These are phyloP conservation scores for Lapara coniferarum DNA, from an alignment of 2,888 invertebrate genomes.

Conservation along the genomic window DNA sequence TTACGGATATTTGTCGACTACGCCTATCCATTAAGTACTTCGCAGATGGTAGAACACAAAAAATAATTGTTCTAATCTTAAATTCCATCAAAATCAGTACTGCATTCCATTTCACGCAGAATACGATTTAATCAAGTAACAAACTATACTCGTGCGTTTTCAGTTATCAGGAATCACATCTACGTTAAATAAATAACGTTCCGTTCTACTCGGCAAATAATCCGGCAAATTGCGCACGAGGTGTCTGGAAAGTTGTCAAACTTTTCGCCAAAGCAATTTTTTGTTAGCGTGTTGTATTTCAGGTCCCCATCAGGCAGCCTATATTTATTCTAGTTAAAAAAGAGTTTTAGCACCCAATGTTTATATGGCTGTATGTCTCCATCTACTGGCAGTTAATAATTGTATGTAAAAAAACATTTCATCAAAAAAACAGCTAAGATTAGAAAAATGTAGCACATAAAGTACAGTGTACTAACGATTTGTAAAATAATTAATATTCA, in stretches of 20 bases:
- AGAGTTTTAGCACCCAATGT: no score
- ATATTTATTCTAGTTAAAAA: background rate
- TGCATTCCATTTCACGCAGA: constrained; percentile 1
- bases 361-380: no score
- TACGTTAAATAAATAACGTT: background rate
- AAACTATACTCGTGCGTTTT: constrained; percentile 9
- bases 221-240: constrained; percentile 6
- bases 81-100: background rate
- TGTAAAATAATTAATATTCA: no score
- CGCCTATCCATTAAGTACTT: no score
- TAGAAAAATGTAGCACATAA: no score
- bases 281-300: background rate
- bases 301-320: background rate
- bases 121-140: constrained; percentile 18
- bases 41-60: background rate
- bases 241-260: constrained; percentile 21
- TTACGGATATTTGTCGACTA: no score
- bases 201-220: constrained; percentile 3
- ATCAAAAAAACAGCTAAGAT: background rate
- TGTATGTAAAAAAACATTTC: background rate
- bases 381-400: no score
- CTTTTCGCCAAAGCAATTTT: background rate
- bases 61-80: background rate
- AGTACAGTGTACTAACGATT: no score
- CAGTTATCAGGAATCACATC: constrained; percentile 13